These are phyloP conservation scores for Dasypogon diadema DNA, from an alignment of 2,888 invertebrate genomes.

Conservation along the genomic window DNA sequence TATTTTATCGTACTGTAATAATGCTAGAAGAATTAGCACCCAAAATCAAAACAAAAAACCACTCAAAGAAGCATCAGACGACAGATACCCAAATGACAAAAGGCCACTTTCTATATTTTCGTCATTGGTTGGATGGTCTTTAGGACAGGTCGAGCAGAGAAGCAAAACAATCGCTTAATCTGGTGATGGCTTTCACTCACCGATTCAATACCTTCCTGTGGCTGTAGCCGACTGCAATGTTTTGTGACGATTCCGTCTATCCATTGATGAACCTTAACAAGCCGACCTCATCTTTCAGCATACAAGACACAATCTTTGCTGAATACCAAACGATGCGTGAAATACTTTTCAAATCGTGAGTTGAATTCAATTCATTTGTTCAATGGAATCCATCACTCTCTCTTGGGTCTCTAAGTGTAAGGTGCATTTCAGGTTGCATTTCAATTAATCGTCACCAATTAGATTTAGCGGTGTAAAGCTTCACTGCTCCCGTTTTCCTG, in stretches of 20 bases:
- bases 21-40: background rate
- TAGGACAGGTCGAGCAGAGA: background rate
- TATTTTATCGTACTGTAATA: too few relatives aligned
- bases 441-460: background rate
- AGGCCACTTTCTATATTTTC: constrained; percentile 11
- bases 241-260: background rate
- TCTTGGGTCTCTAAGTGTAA: too few relatives aligned
- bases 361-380: constrained; percentile 17
- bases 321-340: constrained; percentile 39
- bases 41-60: background rate
- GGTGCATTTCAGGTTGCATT: background rate
- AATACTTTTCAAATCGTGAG: constrained; percentile 36
- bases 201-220: background rate
- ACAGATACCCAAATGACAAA: background rate
- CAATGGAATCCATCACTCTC: constrained; percentile 18
- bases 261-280: background rate
- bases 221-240: background rate
- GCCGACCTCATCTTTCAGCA: constrained; percentile 26
- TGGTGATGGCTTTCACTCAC: constrained; percentile 5
- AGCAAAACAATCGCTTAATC: background rate
- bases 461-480: background rate
- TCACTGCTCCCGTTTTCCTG: background rate
- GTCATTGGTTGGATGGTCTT: background rate
- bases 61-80: background rate
- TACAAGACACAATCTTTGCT: background rate